Conservation (phyloP, 2,113 vertebrate species). For the Ailuropoda melanoleuca region DNA sequence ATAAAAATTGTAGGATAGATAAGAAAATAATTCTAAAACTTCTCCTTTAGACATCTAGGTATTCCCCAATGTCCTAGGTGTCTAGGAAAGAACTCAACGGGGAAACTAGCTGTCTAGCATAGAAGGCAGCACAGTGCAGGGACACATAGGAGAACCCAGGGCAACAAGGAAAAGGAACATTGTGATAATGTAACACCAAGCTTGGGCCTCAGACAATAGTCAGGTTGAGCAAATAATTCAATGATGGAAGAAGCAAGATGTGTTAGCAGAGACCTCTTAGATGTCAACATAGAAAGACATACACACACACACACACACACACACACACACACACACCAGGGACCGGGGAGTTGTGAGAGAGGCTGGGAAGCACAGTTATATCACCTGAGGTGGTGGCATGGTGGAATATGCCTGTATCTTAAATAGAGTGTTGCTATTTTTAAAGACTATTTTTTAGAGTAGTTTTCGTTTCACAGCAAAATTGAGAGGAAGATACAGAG, state of each 20-base stretch:
- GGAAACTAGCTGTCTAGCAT: neutral
- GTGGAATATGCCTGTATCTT: neutral
- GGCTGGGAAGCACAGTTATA: neutral
- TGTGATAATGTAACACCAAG: neutral
- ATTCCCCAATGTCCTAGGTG: no score
- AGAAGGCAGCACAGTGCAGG: neutral
- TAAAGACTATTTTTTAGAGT: neutral
- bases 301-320: neutral
- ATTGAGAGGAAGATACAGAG: neutral
- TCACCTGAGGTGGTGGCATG: neutral
- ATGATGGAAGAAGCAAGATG: neutral
- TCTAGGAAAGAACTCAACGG: neutral
- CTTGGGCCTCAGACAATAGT: neutral
- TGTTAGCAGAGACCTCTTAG: neutral
- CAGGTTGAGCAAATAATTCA: neutral
- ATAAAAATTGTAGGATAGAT: neutral
- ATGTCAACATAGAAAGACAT: neutral
- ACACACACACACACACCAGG: neutral
- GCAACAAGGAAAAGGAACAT: neutral
- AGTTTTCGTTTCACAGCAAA: neutral
- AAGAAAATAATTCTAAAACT: neutral
- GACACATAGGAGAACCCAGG: neutral
- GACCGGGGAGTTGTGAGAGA: neutral
- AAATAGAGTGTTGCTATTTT: neutral
- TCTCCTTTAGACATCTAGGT: neutral